Evolutionary conservation across 1,140 invertebrate species (phyloP).

Genomic region (Bathynomus jamesi): DNA sequence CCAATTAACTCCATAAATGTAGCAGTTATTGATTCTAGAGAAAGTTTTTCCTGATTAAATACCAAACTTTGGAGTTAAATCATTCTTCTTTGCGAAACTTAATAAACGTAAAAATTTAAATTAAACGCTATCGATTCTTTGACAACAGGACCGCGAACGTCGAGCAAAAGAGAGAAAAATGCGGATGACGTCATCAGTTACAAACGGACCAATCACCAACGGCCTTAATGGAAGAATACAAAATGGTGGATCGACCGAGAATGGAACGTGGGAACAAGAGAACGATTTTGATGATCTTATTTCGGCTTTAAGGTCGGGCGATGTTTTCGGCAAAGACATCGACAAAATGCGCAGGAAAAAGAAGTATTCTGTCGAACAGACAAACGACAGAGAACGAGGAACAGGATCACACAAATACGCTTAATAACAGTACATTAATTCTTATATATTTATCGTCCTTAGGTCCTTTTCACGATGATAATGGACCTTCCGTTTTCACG

Average conservation of each 20-base stretch:
- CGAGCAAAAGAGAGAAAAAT: not conserved
- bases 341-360: conserved; percentile 73
- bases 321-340: conserved; percentile 95
- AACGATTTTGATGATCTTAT: conserved; percentile 94
- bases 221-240: not conserved
- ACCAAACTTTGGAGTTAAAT: no score
- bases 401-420: no score
- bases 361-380: conserved; percentile 15
- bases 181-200: not conserved
- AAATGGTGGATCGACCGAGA: not conserved
- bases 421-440: no score
- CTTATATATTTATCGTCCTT: no score
- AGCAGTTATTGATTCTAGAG: no score
- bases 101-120: no score
- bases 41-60: no score
- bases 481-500: no score
- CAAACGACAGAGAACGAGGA: not conserved
- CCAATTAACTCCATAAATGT: no score
- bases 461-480: no score
- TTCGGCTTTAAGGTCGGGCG: conserved; percentile 86
- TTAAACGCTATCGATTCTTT: no score
- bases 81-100: no score
- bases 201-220: not conserved
- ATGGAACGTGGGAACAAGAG: conserved; percentile 15
- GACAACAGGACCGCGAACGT: not conserved